Evolutionary conservation across 2,113 vertebrate species (phyloP).

Genomic region (Athene noctua): DNA sequence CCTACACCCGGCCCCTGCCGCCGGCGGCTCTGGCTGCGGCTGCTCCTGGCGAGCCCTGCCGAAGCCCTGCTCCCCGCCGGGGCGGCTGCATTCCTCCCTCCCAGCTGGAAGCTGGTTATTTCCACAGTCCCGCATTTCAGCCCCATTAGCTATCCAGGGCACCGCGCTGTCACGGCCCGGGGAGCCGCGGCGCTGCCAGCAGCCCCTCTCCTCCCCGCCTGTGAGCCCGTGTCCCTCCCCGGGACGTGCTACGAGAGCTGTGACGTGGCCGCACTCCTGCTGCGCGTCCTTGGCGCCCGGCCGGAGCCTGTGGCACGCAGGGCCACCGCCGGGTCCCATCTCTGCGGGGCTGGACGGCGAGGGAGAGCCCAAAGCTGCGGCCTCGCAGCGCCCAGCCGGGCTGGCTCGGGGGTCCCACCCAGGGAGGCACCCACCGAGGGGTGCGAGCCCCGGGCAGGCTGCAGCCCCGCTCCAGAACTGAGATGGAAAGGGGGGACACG

Average conservation of each 20-base stretch:
- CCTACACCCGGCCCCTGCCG: no score
- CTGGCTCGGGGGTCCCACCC: neutral
- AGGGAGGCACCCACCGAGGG: neutral
- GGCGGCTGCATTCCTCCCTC: neutral
- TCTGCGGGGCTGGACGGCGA: accelerated
- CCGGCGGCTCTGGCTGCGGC: neutral
- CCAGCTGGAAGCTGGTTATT: neutral
- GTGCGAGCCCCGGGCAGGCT: neutral
- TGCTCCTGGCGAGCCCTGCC: neutral
- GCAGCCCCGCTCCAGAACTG: neutral
- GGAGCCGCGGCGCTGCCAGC: neutral
- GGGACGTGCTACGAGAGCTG: neutral
- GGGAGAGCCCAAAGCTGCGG: accelerated
- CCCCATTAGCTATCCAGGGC: neutral
- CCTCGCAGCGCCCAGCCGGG: neutral
- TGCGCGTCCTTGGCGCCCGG: neutral
- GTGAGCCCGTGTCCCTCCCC: neutral
- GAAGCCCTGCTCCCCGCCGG: neutral
- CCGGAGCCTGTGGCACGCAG: neutral
- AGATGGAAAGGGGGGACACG: neutral
- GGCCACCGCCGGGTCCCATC: accelerated
- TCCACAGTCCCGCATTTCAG: neutral
- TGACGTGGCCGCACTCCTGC: neutral
- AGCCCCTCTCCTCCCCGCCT: neutral
- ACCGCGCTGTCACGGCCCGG: accelerated